Evolutionary conservation across 1,140 invertebrate genomes (phyloP).

Genomic region (Tenebrio molitor): DNA sequence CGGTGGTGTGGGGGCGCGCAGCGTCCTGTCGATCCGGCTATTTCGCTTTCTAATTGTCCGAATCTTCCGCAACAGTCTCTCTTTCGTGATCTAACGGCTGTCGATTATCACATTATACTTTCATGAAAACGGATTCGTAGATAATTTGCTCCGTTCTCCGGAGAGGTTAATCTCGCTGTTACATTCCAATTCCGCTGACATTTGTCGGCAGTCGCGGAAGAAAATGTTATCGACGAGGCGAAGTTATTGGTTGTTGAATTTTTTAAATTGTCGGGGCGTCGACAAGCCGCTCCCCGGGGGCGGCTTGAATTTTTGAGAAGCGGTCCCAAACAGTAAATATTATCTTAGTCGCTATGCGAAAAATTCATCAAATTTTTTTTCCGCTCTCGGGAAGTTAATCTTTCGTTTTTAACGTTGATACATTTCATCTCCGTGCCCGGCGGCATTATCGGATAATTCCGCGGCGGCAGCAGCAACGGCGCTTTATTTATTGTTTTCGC

Average conservation of each 20-base stretch:
- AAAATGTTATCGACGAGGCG: slow-evolving; percentile 5
- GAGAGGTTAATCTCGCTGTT: too few species aligned
- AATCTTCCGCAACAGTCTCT: too few species aligned
- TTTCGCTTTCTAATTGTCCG: too few species aligned
- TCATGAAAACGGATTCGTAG: too few species aligned
- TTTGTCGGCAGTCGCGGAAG: too few species aligned
- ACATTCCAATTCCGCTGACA: too few species aligned
- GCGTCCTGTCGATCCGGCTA: too few species aligned
- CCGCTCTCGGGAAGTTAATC: background rate
- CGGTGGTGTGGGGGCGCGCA: too few species aligned
- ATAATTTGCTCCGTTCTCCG: too few species aligned
- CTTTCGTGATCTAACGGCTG: too few species aligned
- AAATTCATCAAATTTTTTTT: background rate
- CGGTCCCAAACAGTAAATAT: slow-evolving; percentile 9
- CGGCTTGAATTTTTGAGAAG: slow-evolving; percentile 10
- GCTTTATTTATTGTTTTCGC: too few species aligned
- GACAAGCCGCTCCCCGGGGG: slow-evolving; percentile 4
- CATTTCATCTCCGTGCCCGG: background rate
- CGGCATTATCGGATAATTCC: background rate
- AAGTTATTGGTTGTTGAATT: slow-evolving; percentile 14
- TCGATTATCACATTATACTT: too few species aligned
- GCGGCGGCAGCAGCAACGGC: background rate
- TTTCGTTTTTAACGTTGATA: background rate
- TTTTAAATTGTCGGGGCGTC: background rate
- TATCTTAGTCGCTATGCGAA: background rate